Conservation (phyloP, 2,797 vertebrate genomes). For the Perdix hodgsoniae region DNA sequence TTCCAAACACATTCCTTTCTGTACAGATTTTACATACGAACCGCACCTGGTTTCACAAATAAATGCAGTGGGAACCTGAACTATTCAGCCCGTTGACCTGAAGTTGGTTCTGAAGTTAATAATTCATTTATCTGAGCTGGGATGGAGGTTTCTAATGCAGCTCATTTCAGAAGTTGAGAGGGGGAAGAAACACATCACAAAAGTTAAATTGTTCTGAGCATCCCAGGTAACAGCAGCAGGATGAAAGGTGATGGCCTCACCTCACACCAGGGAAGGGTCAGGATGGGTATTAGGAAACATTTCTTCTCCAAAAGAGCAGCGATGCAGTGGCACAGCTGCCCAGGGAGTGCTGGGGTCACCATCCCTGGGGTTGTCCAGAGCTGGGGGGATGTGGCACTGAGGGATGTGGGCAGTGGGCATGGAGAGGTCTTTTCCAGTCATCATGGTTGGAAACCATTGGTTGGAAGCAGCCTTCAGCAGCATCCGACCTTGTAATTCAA, state of each 20-base stretch:
- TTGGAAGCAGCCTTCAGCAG: neutral
- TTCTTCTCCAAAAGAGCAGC: too few relatives aligned
- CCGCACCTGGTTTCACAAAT: neutral
- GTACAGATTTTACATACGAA: neutral
- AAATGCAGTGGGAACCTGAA: neutral
- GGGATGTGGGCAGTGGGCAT: too few relatives aligned
- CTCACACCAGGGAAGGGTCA: too few relatives aligned
- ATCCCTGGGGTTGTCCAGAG: too few relatives aligned
- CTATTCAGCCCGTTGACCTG: neutral
- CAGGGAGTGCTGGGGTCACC: too few relatives aligned
- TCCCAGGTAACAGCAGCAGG: too few relatives aligned
- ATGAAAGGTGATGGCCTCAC: too few relatives aligned
- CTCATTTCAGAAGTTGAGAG: neutral
- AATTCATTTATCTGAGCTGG: neutral
- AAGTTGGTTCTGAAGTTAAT: neutral
- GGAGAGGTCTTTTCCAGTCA: too few relatives aligned
- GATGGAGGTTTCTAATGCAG: neutral
- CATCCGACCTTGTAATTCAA: fast-evolving
- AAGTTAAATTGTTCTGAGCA: neutral
- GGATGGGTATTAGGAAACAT: too few relatives aligned
- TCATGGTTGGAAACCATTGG: too few relatives aligned
- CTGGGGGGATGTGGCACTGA: too few relatives aligned
- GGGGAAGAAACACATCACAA: neutral
- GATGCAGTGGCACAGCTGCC: too few relatives aligned
- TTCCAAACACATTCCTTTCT: neutral